Percentiles rank a stretch among this genome's conserved stretches.
Conservation (phyloP, 2,888 invertebrate genomes). For the Pollenia amentaria region DNA sequence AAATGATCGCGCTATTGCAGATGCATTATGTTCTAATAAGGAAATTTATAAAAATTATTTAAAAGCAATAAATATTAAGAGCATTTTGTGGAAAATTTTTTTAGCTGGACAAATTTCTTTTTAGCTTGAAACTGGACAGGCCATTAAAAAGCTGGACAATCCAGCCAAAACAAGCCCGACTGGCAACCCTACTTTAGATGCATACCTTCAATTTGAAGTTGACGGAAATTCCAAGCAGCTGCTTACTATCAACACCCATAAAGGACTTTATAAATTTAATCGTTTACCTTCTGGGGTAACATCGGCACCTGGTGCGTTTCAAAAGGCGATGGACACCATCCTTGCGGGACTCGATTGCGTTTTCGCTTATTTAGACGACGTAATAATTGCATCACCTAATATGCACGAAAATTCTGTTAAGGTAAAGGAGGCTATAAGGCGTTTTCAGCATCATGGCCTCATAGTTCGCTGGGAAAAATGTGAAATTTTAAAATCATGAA, state of each 20-base stretch:
- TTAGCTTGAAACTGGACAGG: no score
- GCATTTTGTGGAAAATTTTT: no score
- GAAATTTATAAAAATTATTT: no score
- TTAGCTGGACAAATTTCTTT: no score
- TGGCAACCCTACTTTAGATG: no score
- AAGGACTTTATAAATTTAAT: constrained; percentile 35
- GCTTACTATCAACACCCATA: constrained; percentile 12
- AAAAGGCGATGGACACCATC: constrained; percentile 22
- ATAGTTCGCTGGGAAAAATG: constrained; percentile 52
- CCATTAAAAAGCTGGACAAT: no score
- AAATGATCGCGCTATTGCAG: no score
- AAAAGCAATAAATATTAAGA: no score
- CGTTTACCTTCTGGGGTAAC: background rate
- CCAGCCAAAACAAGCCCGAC: no score
- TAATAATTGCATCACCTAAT: background rate
- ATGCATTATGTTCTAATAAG: no score
- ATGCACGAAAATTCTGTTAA: background rate
- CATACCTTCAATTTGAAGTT: constrained; percentile 17
- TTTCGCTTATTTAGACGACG: constrained; percentile 10
- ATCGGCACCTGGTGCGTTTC: constrained; percentile 13
- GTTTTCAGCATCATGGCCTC: constrained; percentile 42
- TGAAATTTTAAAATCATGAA: constrained; percentile 40
- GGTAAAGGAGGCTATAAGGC: constrained; percentile 43
- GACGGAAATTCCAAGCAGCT: constrained; percentile 1
- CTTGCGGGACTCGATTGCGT: background rate